Evolutionary conservation across 2,797 vertebrate genomes (phyloP).

Genomic region (Anisognathus igniventris): DNA sequence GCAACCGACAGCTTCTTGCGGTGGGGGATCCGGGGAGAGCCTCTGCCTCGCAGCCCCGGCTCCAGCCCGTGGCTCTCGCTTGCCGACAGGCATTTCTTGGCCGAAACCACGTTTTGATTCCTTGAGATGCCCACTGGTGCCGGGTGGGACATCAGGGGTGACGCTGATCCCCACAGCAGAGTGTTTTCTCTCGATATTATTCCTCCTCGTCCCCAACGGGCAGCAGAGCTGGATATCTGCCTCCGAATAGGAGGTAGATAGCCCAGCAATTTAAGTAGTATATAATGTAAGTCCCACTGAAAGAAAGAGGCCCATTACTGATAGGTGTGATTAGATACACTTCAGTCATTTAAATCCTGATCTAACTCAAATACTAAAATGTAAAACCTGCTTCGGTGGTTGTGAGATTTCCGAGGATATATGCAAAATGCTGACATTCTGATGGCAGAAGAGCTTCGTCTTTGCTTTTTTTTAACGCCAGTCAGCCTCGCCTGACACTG

Average conservation of each 20-base stretch:
- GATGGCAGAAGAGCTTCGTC: not conserved
- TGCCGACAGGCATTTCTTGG: not conserved
- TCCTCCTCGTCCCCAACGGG: not conserved
- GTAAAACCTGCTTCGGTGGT: not conserved
- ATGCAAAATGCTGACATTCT: not conserved
- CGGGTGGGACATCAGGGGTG: not conserved
- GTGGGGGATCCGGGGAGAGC: conserved; percentile 62
- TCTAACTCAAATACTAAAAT: conserved; percentile 42
- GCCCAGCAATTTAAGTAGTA: not conserved
- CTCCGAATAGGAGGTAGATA: not conserved
- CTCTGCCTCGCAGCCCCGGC: not conserved
- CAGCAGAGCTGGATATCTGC: not conserved
- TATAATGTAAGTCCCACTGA: not conserved
- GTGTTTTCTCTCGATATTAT: not conserved
- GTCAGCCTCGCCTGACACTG: not conserved
- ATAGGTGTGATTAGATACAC: conserved; percentile 56
- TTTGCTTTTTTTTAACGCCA: not conserved
- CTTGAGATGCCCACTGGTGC: not conserved
- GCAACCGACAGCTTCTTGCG: conserved; percentile 69
- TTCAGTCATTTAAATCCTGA: conserved; percentile 6
- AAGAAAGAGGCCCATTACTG: conserved; percentile 28
- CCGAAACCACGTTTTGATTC: not conserved
- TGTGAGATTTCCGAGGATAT: not conserved
- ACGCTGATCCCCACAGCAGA: not conserved
- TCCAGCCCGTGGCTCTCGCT: not conserved